These are phyloP conservation scores for Chrysina gloriosa DNA, from an alignment of 2,888 invertebrate genomes.

Conservation along the genomic window DNA sequence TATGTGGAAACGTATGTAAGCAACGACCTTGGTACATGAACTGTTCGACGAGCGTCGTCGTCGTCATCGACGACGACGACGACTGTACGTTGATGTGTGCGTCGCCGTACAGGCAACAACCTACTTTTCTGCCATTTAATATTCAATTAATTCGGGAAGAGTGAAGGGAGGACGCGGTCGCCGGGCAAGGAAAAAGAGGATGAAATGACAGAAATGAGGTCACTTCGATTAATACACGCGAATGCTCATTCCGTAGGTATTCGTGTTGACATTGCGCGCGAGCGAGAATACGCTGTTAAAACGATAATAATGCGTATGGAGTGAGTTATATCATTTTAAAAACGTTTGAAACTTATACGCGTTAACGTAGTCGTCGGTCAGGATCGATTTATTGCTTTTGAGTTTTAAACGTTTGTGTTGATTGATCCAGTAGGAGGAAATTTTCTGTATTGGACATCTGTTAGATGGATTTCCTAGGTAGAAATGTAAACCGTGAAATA, in stretches of 20 bases:
- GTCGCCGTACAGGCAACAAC: slow-evolving; percentile 18
- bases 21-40: slow-evolving; percentile 40
- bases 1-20: neutral
- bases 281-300: neutral
- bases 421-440: too few species aligned
- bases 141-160: slow-evolving; percentile 33
- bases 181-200: slow-evolving; percentile 11
- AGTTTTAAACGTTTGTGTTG: too few species aligned
- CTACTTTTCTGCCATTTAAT: slow-evolving; percentile 33
- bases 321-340: neutral
- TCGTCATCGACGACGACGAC: neutral
- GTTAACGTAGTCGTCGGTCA: too few species aligned
- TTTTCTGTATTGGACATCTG: too few species aligned
- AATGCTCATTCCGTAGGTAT: slow-evolving; percentile 11
- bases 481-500: too few species aligned
- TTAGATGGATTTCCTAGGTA: too few species aligned
- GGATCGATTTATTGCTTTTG: too few species aligned
- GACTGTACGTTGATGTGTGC: neutral
- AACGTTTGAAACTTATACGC: too few species aligned
- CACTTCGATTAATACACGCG: slow-evolving; percentile 26
- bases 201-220: slow-evolving; percentile 30
- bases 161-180: neutral
- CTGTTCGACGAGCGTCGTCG: slow-evolving; percentile 37
- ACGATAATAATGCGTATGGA: neutral
- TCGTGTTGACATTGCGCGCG: neutral